Evolutionary conservation across 2,113 vertebrate species (phyloP), one percentile per base, ranked within the genome.

Genomic region (Phyllostomus hastatus): DNA sequence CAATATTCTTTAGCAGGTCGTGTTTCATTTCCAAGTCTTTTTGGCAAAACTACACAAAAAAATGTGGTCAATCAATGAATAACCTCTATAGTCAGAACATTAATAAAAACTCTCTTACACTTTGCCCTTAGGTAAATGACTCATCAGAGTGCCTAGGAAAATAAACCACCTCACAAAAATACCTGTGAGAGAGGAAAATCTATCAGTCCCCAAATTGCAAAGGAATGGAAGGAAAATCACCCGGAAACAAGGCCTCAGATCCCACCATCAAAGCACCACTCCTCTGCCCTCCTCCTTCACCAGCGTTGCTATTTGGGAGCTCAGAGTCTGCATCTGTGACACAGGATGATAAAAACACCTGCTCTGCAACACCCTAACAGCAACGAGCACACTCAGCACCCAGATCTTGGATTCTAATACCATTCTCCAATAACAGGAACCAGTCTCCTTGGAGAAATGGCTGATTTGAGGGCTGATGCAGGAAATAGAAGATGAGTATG

Each of bases 81-180:
- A 97, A 91, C 50, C 91, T 93, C 48, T 89, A 67, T 33, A 88
- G 85, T 92, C 90, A n/a, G n/a, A 88, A 35, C 95, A 93, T 83
- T 97, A 97, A 91, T 89, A 85, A 48, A 95, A 96, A 95, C 43
- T 0, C 2, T 48, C 76, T 96, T 57, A 28, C 48, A 73, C 43
- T 2, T 22, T 83, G 75, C 78, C 70, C 15, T 94, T 64, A 94
- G 66, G 97, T 70, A 61, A 94, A 96, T 95, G 85, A 97, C 86
- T 97, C 97, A 94, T 90, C 8, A 0, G 0, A 80, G 50, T 87
- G 66, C 50, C 88, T 64, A 52, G 33, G 54, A 93, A 97, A 97
- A 95, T 35, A 94, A 28, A 48, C 81, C 78, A 92, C 79, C n/a
- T 96, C 95, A 20, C 22, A 82, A 90, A 90, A 69, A 33, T 70